A percentile compares a stretch with the other conserved stretches of the same genome.
Conservation (phyloP, 2,888 invertebrate genomes). For the Pseudococcus jackbeardsleyi region DNA sequence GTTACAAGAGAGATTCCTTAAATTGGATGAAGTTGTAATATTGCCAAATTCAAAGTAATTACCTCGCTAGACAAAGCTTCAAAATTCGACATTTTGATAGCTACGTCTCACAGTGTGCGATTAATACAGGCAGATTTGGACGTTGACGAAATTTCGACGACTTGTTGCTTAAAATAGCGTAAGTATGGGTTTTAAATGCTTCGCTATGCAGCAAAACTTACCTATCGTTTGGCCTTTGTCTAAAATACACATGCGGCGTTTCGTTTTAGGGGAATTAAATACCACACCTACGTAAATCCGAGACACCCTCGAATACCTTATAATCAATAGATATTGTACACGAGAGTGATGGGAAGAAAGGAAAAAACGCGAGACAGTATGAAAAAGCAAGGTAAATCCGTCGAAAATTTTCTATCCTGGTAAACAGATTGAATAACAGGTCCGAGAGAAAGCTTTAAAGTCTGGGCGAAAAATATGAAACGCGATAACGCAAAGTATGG, state of each 20-base stretch:
- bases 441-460: neutral
- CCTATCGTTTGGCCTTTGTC: neutral
- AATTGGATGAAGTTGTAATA: neutral
- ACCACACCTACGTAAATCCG: neutral
- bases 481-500: neutral
- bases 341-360: neutral
- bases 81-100: neutral
- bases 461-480: neutral
- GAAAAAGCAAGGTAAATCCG: neutral
- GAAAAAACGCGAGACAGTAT: neutral
- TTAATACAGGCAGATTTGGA: neutral
- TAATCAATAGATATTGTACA: neutral
- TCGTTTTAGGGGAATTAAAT: neutral
- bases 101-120: neutral
- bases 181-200: neutral
- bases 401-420: neutral
- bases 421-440: constrained; percentile 33
- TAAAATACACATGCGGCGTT: neutral
- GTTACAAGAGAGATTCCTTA: neutral
- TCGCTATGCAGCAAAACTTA: neutral
- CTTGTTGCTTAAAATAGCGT: constrained; percentile 10
- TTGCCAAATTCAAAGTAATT: constrained; percentile 24
- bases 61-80: neutral
- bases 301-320: neutral
- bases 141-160: constrained; percentile 11